phyloP scores from a whole-genome alignment of 1,140 invertebrate species.

The Drosophila navojoa region DNA sequence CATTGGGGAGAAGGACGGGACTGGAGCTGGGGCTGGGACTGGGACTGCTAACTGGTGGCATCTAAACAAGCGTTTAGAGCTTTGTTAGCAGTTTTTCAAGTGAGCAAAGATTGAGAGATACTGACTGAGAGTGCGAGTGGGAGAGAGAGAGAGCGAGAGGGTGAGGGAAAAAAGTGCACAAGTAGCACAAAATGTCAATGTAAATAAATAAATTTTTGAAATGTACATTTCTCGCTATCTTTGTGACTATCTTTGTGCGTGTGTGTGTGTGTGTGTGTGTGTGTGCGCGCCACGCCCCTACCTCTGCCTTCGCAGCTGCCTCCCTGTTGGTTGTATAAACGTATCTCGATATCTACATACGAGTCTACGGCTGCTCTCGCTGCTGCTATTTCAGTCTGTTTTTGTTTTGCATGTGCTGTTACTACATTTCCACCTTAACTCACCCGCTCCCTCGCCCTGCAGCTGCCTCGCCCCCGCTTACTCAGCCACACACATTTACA shows the following conservation, averaged over 20 bases:
- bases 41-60: slow-evolving; percentile 29
- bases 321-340: slow-evolving; percentile 26
- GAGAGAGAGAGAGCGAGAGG: slow-evolving; percentile 1
- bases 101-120: slow-evolving; percentile 34
- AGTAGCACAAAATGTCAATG: slow-evolving; percentile 81
- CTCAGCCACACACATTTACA: slow-evolving; percentile 38
- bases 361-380: slow-evolving; percentile 38
- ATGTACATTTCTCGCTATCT: slow-evolving; percentile 66
- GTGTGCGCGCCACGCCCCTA: too few relatives aligned
- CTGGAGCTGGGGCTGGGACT: not conserved
- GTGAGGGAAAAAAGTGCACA: slow-evolving; percentile 61
- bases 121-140: not conserved
- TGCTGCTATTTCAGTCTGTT: slow-evolving; percentile 44
- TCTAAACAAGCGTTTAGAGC: slow-evolving; percentile 73
- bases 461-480: too few relatives aligned
- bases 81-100: slow-evolving; percentile 78
- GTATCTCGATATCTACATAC: slow-evolving; percentile 70
- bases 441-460: not conserved
- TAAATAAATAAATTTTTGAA: slow-evolving; percentile 81
- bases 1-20: not conserved
- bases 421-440: not conserved
- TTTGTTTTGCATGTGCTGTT: slow-evolving; percentile 69
- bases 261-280: slow-evolving; percentile 4
- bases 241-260: slow-evolving; percentile 28
- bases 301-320: not conserved